phyloP scores from a whole-genome alignment of 2,888 invertebrate genomes.

The Torymus tubicola region DNA sequence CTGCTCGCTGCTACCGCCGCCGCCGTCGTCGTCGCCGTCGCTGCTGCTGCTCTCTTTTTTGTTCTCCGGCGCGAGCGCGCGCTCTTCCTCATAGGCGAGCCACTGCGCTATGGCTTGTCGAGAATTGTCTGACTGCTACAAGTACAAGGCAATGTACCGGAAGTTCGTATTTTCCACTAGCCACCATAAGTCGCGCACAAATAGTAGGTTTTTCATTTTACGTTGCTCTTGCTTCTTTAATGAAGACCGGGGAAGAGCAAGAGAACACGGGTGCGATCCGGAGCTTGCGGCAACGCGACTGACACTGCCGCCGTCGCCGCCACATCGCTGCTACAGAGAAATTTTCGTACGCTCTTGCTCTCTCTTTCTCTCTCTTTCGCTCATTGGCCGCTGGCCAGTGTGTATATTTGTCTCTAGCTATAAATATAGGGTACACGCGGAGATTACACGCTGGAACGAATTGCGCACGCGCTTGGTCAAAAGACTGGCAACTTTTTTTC shows the following conservation, averaged over 20 bases:
- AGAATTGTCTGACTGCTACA: not conserved
- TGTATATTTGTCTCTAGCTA: constrained; percentile 75
- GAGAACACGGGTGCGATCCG: too few relatives aligned
- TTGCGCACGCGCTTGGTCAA: not conserved
- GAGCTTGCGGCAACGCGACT: not conserved
- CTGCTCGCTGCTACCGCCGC: not conserved
- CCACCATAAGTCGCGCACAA: too few relatives aligned
- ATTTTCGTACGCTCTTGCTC: not conserved
- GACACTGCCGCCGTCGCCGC: not conserved
- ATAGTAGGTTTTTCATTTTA: too few relatives aligned
- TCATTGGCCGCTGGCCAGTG: constrained; percentile 69
- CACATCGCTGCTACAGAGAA: not conserved
- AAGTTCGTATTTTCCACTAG: too few relatives aligned
- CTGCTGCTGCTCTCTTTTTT: constrained; percentile 44
- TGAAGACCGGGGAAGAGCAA: too few relatives aligned
- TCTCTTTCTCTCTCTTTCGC: not conserved
- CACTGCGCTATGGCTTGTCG: not conserved
- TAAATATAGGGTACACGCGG: constrained; percentile 68
- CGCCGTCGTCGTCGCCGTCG: not conserved
- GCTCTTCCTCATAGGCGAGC: not conserved
- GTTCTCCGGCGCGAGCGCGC: not conserved
- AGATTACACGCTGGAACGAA: constrained; percentile 30
- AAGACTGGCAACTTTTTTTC: not conserved
- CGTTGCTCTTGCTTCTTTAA: too few relatives aligned
- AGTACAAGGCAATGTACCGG: too few relatives aligned